Evolutionary conservation across 64 coral and sea anemone genomes (phyloP).

Genomic region (Porites australiensis): DNA sequence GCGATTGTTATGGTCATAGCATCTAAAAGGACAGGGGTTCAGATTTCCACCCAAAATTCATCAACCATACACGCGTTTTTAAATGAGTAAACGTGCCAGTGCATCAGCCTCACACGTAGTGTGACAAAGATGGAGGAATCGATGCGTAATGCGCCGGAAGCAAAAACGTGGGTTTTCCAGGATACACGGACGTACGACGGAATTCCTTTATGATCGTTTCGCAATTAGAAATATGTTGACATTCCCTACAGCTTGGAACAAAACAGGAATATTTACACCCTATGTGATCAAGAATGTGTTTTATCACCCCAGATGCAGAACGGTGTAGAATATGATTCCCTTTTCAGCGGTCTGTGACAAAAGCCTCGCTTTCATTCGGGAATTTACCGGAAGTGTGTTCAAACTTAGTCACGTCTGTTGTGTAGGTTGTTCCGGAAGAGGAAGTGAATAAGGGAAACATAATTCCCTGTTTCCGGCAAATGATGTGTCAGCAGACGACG

Average conservation of each 20-base stretch:
- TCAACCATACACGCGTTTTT: background rate
- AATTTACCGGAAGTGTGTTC: slow-evolving; percentile 5
- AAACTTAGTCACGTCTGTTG: slow-evolving; percentile 1
- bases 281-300: no score
- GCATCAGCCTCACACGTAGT: background rate
- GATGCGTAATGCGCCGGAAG: slow-evolving; percentile 1
- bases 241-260: background rate
- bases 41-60: slow-evolving; percentile 24
- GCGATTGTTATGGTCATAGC: background rate
- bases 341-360: background rate
- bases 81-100: background rate
- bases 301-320: no score
- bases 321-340: no score
- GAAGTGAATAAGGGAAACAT: slow-evolving; percentile 7
- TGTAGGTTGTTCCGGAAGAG: slow-evolving; percentile 17
- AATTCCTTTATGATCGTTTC: slow-evolving; percentile 18
- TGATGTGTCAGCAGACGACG: no score
- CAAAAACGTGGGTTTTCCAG: background rate
- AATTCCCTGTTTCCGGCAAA: background rate
- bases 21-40: background rate
- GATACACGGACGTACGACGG: background rate
- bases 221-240: background rate
- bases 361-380: slow-evolving; percentile 11
- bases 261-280: background rate
- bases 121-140: background rate